Evolutionary conservation across 2,888 invertebrate genomes (phyloP).

Genomic region (Phragmatobia fuliginosa): DNA sequence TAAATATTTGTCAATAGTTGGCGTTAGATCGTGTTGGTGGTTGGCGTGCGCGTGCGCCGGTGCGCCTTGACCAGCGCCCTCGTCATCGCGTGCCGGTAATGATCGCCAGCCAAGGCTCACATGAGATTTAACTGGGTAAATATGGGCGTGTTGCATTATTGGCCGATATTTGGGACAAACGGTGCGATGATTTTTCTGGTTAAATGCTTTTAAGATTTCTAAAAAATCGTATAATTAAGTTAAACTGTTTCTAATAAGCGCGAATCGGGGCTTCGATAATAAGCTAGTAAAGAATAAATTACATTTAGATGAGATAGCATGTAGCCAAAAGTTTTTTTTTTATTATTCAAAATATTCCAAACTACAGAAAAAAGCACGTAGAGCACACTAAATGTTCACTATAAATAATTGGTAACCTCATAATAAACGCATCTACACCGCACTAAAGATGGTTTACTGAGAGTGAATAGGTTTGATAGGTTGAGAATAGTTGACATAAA

Average conservation of each 20-base stretch:
- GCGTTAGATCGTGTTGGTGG: constrained; percentile 18
- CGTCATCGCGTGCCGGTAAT: constrained; percentile 48
- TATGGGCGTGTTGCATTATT: constrained; percentile 41
- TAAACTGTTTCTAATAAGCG: no score
- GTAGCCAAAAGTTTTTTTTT: background rate
- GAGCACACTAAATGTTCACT: no score
- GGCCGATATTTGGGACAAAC: constrained; percentile 30
- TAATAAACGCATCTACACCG: no score
- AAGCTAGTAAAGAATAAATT: no score
- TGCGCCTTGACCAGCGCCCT: constrained; percentile 41
- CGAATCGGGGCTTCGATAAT: background rate
- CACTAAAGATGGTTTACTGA: no score
- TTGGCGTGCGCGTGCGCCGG: constrained; percentile 32
- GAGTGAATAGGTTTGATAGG: no score
- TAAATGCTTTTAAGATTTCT: constrained; percentile 4
- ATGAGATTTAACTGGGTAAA: constrained; percentile 43
- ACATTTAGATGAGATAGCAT: background rate
- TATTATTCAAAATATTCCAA: background rate
- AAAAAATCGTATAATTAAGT: background rate
- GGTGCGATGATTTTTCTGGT: background rate
- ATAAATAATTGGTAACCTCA: no score
- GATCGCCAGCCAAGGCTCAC: constrained; percentile 42
- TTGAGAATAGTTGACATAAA: no score
- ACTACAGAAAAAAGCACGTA: no score
- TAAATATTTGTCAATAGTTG: constrained; percentile 44